Conservation (phyloP, 2,888 invertebrate genomes). For the Protonemura montana region DNA sequence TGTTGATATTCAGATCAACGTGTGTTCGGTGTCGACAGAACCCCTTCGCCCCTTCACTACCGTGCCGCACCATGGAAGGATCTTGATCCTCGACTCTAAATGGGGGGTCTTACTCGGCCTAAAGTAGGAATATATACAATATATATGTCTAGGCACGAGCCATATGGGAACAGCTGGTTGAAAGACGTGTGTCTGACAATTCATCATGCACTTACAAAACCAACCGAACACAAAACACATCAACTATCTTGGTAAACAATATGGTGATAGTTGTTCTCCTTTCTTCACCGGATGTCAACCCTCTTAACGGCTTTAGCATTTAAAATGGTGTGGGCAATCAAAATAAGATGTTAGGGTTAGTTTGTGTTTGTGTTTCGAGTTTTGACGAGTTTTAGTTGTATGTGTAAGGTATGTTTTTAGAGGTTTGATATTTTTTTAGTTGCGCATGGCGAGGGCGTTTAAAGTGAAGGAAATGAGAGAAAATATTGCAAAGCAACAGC, state of each 20-base stretch:
- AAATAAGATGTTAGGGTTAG: background rate
- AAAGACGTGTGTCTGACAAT: conserved; percentile 20
- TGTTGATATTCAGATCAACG: conserved; percentile 22
- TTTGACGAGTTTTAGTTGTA: background rate
- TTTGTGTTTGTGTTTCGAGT: background rate
- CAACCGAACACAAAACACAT: background rate
- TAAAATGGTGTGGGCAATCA: background rate
- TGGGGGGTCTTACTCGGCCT: conserved; percentile 29
- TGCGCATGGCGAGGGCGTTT: no score
- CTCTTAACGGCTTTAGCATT: background rate
- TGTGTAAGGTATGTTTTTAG: no score
- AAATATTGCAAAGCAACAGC: no score
- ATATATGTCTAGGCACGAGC: conserved; percentile 18
- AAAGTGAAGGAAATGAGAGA: no score
- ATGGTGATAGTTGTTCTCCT: background rate
- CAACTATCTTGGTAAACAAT: background rate
- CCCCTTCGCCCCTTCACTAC: background rate
- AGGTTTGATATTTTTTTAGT: no score
- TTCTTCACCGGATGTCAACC: background rate
- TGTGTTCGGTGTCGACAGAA: background rate
- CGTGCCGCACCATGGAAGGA: background rate
- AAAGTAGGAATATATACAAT: conserved; percentile 20
- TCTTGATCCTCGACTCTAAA: background rate
- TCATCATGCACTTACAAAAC: conserved; percentile 7
- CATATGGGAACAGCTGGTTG: conserved; percentile 13